These are phyloP conservation scores for Heliornis fulica DNA, from an alignment of 2,113 vertebrate genomes.

Conservation along the genomic window DNA sequence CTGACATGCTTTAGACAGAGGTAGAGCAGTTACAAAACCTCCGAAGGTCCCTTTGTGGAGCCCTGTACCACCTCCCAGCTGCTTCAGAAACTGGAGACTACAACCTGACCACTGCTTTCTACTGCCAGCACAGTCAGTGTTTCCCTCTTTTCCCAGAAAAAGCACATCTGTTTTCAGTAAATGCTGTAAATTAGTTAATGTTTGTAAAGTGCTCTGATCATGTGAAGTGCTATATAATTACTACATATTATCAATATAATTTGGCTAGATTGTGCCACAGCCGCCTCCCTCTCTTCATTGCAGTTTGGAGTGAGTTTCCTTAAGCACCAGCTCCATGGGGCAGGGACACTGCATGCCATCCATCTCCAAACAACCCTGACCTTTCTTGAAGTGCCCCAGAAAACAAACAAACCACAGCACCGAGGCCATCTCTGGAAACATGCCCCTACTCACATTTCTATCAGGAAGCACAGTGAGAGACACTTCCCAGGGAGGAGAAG, in stretches of 20 bases:
- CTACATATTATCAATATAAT: constrained; percentile 58
- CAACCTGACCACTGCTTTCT: neutral
- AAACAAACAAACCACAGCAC: neutral
- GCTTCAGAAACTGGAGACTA: neutral
- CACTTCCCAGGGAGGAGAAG: neutral
- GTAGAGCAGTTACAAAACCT: neutral
- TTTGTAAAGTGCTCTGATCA: constrained; percentile 63
- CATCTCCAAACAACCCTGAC: neutral
- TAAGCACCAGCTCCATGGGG: neutral
- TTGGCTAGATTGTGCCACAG: constrained; percentile 43
- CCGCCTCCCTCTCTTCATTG: neutral
- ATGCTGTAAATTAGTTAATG: constrained; percentile 70
- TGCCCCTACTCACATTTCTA: rapidly evolving
- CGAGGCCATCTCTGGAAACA: neutral
- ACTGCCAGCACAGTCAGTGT: neutral
- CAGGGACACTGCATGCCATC: neutral
- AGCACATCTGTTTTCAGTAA: constrained; percentile 54
- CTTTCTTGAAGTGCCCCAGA: neutral
- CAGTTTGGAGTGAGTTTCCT: neutral
- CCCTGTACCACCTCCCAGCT: neutral
- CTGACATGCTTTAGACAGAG: neutral
- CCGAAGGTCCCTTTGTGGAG: neutral
- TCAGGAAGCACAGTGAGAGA: neutral
- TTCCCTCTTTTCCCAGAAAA: neutral
- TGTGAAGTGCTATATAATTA: constrained; percentile 62